These are phyloP conservation scores for Pongo abelii DNA, from an alignment of 2,113 vertebrate species.

Conservation along the genomic window DNA sequence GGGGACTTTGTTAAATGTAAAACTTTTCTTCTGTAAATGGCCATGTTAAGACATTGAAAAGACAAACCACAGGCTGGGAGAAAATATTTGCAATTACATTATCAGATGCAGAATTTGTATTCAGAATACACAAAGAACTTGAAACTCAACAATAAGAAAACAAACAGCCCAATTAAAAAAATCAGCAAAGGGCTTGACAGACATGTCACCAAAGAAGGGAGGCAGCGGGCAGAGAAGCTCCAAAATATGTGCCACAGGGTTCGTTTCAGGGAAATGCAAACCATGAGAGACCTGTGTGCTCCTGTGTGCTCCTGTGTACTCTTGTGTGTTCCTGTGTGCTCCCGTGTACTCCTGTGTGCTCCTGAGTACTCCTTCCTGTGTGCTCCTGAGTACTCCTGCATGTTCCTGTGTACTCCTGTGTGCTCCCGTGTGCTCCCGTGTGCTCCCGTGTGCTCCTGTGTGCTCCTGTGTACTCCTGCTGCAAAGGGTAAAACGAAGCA, in stretches of 20 bases:
- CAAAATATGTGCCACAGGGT: accelerated
- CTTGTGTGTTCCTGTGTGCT: accelerated
- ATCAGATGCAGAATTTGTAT: background rate
- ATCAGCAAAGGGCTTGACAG: no score
- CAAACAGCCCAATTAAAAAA: background rate
- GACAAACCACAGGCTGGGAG: background rate
- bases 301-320: no score
- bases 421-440: no score
- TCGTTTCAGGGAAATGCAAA: accelerated
- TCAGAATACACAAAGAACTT: background rate
- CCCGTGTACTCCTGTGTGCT: accelerated
- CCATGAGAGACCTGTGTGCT: accelerated
- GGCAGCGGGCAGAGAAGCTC: accelerated
- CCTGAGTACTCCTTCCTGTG: accelerated
- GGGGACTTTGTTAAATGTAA: background rate
- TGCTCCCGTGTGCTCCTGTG: no score
- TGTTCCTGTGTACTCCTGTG: no score
- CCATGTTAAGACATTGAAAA: background rate
- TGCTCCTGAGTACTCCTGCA: accelerated
- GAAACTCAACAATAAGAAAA: background rate
- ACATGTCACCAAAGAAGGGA: background rate
- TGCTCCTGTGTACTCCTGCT: no score
- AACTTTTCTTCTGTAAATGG: background rate
- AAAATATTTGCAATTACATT: background rate
- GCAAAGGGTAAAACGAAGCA: background rate